Conservation (phyloP, 2,797 vertebrate species). For the Dicrostonyx torquatus region DNA sequence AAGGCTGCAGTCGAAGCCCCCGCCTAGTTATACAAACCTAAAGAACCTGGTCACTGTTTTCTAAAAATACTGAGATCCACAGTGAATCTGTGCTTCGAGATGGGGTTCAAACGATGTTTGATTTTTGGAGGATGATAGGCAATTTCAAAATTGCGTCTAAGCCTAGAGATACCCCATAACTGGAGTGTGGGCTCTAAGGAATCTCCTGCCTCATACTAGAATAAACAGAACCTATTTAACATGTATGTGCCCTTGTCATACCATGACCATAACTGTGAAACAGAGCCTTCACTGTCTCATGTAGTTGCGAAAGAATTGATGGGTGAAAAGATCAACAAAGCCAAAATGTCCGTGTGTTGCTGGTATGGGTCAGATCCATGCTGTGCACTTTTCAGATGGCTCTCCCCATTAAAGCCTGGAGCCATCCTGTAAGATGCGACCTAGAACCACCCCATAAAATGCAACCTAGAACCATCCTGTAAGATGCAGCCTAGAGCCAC, state of each 20-base stretch:
- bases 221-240: neutral
- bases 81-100: neutral
- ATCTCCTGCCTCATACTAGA: neutral
- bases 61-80: slow-evolving; percentile 13
- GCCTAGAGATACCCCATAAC: neutral
- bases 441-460: neutral
- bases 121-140: neutral
- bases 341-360: neutral
- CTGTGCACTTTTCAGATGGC: neutral
- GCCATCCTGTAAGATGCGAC: neutral
- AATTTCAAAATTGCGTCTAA: slow-evolving; percentile 9
- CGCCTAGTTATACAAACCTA: neutral
- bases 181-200: neutral
- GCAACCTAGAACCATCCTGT: neutral
- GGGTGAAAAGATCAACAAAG: slow-evolving; percentile 19
- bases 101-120: neutral
- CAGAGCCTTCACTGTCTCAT: neutral
- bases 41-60: neutral
- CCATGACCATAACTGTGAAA: neutral
- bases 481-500: neutral
- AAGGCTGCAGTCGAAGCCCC: neutral
- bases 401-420: neutral
- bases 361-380: neutral
- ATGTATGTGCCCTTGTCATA: too few relatives aligned
- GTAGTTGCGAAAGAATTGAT: neutral